Percentiles rank a stretch among this genome's conserved stretches.
These are phyloP conservation scores for Lordiphosa stackelbergi DNA, from an alignment of 1,140 invertebrate genomes.

Conservation along the genomic window DNA sequence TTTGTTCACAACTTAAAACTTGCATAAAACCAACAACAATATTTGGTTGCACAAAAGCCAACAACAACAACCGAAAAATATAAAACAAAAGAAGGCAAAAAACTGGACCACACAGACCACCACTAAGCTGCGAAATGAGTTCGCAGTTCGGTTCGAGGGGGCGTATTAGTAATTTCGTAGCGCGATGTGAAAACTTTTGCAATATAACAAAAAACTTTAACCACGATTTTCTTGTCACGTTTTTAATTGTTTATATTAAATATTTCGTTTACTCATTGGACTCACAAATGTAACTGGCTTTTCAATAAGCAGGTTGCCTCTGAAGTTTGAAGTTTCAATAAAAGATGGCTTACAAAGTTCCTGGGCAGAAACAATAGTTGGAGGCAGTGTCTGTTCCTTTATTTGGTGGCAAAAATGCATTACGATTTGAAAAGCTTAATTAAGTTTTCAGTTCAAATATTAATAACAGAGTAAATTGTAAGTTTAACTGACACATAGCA, in stretches of 20 bases:
- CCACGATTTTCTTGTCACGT: constrained; percentile 68
- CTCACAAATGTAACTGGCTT: too few relatives aligned
- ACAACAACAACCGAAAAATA: constrained; percentile 10
- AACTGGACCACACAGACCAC: constrained; percentile 8
- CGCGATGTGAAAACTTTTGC: constrained; percentile 60
- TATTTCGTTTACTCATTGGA: too few relatives aligned
- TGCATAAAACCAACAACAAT: constrained; percentile 8
- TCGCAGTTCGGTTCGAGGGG: constrained; percentile 13
- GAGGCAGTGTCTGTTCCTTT: too few relatives aligned
- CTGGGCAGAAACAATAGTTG: too few relatives aligned
- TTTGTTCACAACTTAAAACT: constrained; percentile 37
- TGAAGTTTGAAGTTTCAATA: too few relatives aligned
- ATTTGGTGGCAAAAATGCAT: too few relatives aligned
- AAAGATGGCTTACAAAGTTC: too few relatives aligned
- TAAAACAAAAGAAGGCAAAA: constrained; percentile 5
- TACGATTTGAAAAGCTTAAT: too few relatives aligned
- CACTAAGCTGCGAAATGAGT: constrained; percentile 16
- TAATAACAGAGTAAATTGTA: too few relatives aligned
- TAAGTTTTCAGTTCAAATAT: too few relatives aligned
- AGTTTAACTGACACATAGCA: too few relatives aligned
- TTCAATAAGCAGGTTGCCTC: too few relatives aligned
- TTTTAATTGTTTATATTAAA: constrained; percentile 41
- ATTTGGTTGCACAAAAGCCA: constrained; percentile 10
- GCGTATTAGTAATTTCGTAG: constrained; percentile 30
- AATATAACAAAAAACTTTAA: constrained; percentile 64